Evolutionary conservation across 30 jellyfish, hydroid and myxozoan genomes (phyloP).

Genomic region (Mastigias papua): DNA sequence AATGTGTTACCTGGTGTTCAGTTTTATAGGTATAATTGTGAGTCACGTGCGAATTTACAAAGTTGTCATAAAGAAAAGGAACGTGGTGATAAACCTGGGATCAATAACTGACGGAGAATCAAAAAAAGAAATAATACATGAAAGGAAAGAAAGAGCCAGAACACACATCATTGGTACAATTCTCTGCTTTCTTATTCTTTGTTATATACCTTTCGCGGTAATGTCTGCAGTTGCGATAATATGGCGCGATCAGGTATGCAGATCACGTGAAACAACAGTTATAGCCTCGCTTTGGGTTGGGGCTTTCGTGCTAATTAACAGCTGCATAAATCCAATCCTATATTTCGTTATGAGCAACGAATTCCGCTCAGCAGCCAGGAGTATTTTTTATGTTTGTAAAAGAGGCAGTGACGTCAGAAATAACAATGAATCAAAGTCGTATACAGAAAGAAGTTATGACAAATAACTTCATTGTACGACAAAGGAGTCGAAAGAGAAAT

Average conservation of each 20-base stretch:
- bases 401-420: not conserved
- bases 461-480: no score
- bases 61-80: conserved; percentile 14
- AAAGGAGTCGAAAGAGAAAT: no score
- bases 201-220: conserved; percentile 25
- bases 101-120: conserved; percentile 19
- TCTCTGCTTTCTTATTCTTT: not conserved
- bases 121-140: not conserved
- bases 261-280: not conserved
- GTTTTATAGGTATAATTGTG: not conserved
- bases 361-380: conserved; percentile 48
- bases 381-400: not conserved
- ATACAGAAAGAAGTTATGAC: not conserved
- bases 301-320: conserved; percentile 27
- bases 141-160: conserved; percentile 12
- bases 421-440: not conserved
- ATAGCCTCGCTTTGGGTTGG: conserved; percentile 22
- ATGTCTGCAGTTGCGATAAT: conserved; percentile 3
- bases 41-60: conserved; percentile 53
- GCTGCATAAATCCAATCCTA: conserved; percentile 43
- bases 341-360: conserved; percentile 50
- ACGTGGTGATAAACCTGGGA: conserved; percentile 26
- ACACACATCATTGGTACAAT: conserved; percentile 26
- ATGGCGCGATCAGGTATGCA: conserved; percentile 9
- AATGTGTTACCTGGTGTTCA: not conserved